A percentile compares a stretch with the other conserved stretches of the same genome.
Conservation (phyloP, 2,797 vertebrate species). For the Sphenopsis melanotis region DNA sequence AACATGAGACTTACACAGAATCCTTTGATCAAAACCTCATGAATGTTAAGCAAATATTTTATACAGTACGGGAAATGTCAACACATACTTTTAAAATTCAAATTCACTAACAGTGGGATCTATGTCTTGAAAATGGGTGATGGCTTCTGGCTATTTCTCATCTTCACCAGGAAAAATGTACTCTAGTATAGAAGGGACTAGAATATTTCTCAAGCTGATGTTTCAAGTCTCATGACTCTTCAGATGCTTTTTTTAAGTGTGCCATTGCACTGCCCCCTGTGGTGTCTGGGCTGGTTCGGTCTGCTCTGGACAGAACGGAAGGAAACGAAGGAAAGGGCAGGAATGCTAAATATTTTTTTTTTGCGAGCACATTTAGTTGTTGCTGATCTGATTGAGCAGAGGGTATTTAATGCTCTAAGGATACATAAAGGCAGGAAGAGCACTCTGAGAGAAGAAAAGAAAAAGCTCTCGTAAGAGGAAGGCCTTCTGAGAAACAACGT, state of each 20-base stretch:
- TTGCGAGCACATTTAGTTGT: background rate
- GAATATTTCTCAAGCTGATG: background rate
- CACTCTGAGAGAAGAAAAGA: background rate
- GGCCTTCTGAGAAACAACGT: constrained; percentile 32
- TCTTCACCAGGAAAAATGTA: background rate
- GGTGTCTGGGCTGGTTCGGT: background rate
- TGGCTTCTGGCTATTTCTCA: background rate
- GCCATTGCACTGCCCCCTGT: constrained; percentile 6
- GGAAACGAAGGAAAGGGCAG: background rate
- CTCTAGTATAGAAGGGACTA: background rate
- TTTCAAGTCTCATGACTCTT: background rate
- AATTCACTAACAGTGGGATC: background rate
- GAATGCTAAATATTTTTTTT: background rate
- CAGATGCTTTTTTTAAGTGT: background rate
- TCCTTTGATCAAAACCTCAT: background rate
- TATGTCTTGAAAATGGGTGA: background rate
- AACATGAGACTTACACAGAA: background rate
- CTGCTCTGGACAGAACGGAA: background rate
- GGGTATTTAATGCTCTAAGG: background rate
- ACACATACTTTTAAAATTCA: background rate
- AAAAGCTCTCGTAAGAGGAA: constrained; percentile 24
- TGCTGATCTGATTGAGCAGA: background rate
- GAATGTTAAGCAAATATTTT: background rate
- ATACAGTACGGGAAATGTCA: background rate
- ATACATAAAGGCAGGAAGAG: constrained; percentile 45